Base-by-base conservation (phyloP, 2,113 vertebrate species). In the Chascanopsetta lugubris region DNA sequence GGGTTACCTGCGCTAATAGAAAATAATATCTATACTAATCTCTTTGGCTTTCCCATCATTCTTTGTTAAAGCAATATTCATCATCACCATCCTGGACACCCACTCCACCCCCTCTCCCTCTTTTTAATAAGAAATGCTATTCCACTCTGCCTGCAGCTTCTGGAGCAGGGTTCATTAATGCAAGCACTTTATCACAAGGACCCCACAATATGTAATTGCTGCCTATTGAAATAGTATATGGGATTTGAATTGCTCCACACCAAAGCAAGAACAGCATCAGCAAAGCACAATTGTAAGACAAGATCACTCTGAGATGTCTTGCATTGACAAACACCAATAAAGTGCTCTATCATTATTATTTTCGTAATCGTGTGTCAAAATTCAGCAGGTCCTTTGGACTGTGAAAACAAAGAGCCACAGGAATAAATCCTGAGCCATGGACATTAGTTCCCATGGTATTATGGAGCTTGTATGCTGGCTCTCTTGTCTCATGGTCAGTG, bases 111-210 rank as follows among this genome's bases (percentile, higher is more conserved):
- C 11, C 30, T 45, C 29, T 27, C 2, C 8, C 25, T 50, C 32
- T 13, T 78, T 74, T 70, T 61, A 72, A 69, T 82, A 70, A 74
- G 2, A 18, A 40, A 73, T 12, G 45, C 51, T 34, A 34, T 48
- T 64, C 65, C 20, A 61, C 27, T 55, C 38, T 32, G 66, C 43
- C 69, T 32, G 15, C 54, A 69, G 85, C 38, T 48, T 9, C 6
- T 27, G 71, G 45, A 46, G 29, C n/a, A 61, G 20, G 51, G 56
- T 24, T 80, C 72, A 85, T 81, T 80, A 79, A 77, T 72, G 47
- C 25, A 15, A 54, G 36, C 74, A 69, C 76, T 84, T 79, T 71
- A 68, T 73, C 76, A 80, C 50, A 40, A 40, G 17, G 10, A 42
- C 20, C 9, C 26, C 21, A 58, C 43, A 57, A 59, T 75, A 66